A percentile compares a stretch with the other conserved stretches of the same genome.
Conservation (phyloP, 2,888 invertebrate genomes). For the Xylocampa areola region DNA sequence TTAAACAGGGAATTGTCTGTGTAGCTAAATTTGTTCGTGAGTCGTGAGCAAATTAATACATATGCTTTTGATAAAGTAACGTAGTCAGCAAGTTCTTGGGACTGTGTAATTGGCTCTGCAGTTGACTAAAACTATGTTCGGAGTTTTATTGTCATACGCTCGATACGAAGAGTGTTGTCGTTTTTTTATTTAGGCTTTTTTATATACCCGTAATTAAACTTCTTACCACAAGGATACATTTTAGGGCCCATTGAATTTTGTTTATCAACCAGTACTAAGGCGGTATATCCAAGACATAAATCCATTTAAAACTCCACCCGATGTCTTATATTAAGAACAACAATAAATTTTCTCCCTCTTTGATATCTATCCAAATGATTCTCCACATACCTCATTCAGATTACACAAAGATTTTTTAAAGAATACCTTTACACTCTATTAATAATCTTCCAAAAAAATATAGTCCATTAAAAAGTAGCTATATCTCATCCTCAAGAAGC, state of each 20-base stretch:
- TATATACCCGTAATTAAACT: conserved; percentile 33
- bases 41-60: conserved; percentile 45
- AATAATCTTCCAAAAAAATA: conserved; percentile 58
- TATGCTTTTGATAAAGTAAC: conserved; percentile 51
- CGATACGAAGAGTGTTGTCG: conserved; percentile 20
- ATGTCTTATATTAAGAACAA: conserved; percentile 22
- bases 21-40: conserved; percentile 30
- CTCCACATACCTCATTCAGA: conserved; percentile 37
- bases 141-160: conserved; percentile 22
- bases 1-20: conserved; percentile 58
- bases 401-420: conserved; percentile 36
- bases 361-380: conserved; percentile 27
- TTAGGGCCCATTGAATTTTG: conserved; percentile 35
- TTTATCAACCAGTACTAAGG: neutral
- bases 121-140: conserved; percentile 38
- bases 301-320: neutral
- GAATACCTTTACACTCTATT: conserved; percentile 51
- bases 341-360: conserved; percentile 22
- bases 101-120: conserved; percentile 45
- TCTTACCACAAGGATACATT: conserved; percentile 46
- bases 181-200: conserved; percentile 46
- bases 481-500: conserved; percentile 65
- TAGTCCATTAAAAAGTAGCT: conserved; percentile 60
- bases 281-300: neutral
- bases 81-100: conserved; percentile 39